Percentiles rank a stretch among this genome's conserved stretches.
Evolutionary conservation across 2,888 invertebrate genomes (phyloP).

Genomic region (Thymelicus acteon): DNA sequence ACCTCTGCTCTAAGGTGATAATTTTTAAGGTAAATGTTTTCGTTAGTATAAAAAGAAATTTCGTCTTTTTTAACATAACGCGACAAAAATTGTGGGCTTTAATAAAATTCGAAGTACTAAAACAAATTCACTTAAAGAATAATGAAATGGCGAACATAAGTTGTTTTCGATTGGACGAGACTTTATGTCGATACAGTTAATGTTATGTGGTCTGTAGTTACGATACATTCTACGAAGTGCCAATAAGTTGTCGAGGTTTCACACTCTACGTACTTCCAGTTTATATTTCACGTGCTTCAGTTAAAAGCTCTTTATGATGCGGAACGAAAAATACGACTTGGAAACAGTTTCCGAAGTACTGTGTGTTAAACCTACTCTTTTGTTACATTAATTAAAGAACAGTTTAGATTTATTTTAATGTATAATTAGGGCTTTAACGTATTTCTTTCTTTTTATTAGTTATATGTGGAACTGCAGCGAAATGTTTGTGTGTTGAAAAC

Average conservation of each 20-base stretch:
- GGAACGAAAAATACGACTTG: slow-evolving; percentile 16
- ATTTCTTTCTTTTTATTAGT: too few species aligned
- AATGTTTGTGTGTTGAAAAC: too few species aligned
- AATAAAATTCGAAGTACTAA: too few species aligned
- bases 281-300: slow-evolving; percentile 21
- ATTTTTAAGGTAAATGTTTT: too few species aligned
- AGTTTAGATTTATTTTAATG: too few species aligned
- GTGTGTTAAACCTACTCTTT: neutral
- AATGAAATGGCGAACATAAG: slow-evolving; percentile 12
- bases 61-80: too few species aligned
- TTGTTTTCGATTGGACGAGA: slow-evolving; percentile 14
- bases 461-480: too few species aligned
- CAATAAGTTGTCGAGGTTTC: slow-evolving; percentile 20
- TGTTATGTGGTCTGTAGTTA: slow-evolving; percentile 28
- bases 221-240: slow-evolving; percentile 18
- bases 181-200: slow-evolving; percentile 20
- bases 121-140: slow-evolving; percentile 9
- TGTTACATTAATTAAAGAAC: neutral
- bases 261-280: slow-evolving; percentile 9
- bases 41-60: too few species aligned
- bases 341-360: slow-evolving; percentile 1
- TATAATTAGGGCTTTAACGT: too few species aligned
- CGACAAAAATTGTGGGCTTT: too few species aligned
- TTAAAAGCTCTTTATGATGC: slow-evolving; percentile 12
- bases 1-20: too few species aligned